Evolutionary conservation across 2,888 invertebrate genomes (phyloP).

Genomic region (Phasia obesa): DNA sequence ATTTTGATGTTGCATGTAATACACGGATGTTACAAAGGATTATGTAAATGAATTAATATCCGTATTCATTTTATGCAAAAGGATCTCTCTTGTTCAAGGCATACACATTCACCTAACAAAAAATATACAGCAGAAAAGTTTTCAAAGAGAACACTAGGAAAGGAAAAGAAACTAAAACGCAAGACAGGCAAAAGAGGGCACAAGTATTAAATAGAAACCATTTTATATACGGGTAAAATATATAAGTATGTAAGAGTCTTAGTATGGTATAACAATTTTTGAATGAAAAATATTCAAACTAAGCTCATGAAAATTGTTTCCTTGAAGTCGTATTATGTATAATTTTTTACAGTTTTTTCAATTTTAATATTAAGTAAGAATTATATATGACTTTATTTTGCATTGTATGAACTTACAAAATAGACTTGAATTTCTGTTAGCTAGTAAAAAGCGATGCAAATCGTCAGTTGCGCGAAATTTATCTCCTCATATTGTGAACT

Average conservation of each 20-base stretch:
- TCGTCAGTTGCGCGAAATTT: no score
- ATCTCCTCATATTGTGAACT: no score
- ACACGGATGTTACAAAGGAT: conserved; percentile 69
- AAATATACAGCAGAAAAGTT: conserved; percentile 2
- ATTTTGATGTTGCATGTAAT: conserved; percentile 67
- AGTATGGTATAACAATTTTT: not conserved
- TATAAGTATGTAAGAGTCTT: not conserved
- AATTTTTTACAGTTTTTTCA: not conserved
- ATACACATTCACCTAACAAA: not conserved
- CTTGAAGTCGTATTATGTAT: conserved; percentile 25
- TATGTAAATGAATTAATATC: conserved; percentile 71
- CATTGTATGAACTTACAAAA: no score
- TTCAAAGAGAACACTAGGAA: not conserved
- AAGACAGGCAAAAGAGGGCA: not conserved
- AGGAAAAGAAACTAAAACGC: not conserved
- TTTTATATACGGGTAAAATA: not conserved
- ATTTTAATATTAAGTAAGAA: not conserved
- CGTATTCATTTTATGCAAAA: conserved; percentile 67
- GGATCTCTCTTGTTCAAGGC: conserved; percentile 31
- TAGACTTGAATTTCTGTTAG: no score
- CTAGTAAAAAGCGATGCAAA: no score
- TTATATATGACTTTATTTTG: not conserved
- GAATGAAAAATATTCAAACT: conserved; percentile 32
- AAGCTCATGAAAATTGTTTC: conserved; percentile 33
- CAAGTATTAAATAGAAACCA: not conserved